Percentiles rank a stretch among this genome's conserved stretches.
These are phyloP conservation scores for Lepeophtheirus salmonis DNA, from an alignment of 1,140 invertebrate genomes.

Conservation along the genomic window DNA sequence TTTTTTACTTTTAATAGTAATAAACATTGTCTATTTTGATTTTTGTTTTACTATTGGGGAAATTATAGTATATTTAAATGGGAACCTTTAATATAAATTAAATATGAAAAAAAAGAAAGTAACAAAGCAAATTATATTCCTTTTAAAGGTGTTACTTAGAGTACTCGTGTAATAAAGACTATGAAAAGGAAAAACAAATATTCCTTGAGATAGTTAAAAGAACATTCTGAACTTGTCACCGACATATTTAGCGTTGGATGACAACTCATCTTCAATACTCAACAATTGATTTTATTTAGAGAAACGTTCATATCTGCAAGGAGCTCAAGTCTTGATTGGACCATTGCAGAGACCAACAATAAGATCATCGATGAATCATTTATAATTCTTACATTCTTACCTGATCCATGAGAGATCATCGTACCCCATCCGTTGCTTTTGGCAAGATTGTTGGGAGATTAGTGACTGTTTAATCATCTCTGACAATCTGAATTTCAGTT, in stretches of 20 bases:
- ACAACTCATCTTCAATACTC: constrained; percentile 94
- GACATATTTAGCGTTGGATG: constrained; percentile 68
- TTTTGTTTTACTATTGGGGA: no score
- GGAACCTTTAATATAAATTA: neutral
- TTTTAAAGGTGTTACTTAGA: no score
- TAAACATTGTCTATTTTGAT: no score
- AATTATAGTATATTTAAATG: neutral
- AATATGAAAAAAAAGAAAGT: no score
- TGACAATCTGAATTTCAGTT: constrained; percentile 67
- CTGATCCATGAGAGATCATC: constrained; percentile 93
- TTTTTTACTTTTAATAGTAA: no score
- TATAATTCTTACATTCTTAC: constrained; percentile 98
- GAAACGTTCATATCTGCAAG: constrained; percentile 89
- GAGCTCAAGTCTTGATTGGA: constrained; percentile 50
- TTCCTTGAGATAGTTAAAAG: constrained; percentile 24
- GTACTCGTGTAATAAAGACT: neutral
- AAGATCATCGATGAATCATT: constrained; percentile 94
- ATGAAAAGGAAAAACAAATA: no score
- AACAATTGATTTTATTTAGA: constrained; percentile 98
- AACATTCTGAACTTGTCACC: constrained; percentile 82
- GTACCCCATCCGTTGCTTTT: constrained; percentile 53
- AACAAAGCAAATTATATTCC: no score
- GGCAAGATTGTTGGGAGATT: constrained; percentile 79
- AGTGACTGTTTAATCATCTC: constrained; percentile 91
- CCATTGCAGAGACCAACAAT: constrained; percentile 92